These are phyloP conservation scores for Dermatemys mawii DNA, from an alignment of 2,113 vertebrate species.

Conservation along the genomic window DNA sequence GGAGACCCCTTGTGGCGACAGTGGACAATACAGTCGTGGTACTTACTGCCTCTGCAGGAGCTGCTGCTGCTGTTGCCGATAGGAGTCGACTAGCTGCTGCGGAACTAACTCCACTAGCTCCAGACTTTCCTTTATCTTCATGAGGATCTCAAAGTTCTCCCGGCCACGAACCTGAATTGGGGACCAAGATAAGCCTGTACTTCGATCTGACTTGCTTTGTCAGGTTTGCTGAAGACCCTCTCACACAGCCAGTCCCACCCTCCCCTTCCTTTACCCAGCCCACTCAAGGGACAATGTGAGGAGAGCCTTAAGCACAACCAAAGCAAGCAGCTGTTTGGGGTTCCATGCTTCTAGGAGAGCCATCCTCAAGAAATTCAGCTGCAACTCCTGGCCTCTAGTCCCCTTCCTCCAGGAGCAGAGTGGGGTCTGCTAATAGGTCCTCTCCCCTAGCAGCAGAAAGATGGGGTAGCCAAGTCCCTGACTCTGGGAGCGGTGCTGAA, in stretches of 20 bases:
- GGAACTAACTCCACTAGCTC: conserved; percentile 96
- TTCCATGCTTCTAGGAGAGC: not conserved
- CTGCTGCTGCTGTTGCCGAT: conserved; percentile 96
- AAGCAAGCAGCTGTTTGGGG: not conserved
- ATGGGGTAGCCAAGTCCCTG: not conserved
- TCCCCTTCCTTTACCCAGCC: not conserved
- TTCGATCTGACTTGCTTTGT: fast-evolving
- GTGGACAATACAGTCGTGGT: not conserved
- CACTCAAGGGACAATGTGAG: fast-evolving
- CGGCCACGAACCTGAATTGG: conserved; percentile 89
- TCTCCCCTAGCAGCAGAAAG: not conserved
- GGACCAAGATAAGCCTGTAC: not conserved
- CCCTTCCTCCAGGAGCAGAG: not conserved
- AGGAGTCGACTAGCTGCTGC: conserved; percentile 91
- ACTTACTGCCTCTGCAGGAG: conserved; percentile 96
- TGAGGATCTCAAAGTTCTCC: conserved; percentile 96
- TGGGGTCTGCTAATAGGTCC: not conserved
- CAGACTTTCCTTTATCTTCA: conserved; percentile 97
- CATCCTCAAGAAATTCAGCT: not conserved
- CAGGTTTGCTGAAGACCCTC: fast-evolving
- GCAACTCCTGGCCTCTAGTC: not conserved
- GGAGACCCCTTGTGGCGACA: not conserved
- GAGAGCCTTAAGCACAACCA: too few relatives aligned
- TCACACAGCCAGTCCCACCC: not conserved
- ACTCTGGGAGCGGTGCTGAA: not conserved